Evolutionary conservation across 1,140 invertebrate species (phyloP), one percentile per base, ranked within the genome.

Genomic region (Papilio aristodemus): DNA sequence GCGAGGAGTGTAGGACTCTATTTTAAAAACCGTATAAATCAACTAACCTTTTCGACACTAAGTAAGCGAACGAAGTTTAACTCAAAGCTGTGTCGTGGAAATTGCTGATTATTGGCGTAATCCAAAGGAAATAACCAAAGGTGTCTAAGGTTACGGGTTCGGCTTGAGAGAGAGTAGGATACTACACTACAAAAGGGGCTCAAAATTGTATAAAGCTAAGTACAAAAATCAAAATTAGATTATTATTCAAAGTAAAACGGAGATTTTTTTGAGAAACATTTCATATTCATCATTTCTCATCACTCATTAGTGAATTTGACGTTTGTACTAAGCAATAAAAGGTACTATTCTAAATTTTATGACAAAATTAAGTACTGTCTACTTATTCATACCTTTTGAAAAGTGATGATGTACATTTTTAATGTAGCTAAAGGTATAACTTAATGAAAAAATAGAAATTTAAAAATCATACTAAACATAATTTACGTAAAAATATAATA

Each of bases 101-200:
- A 76, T 70, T 81, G 81, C 81, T 78, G 78, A 82, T 80, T 81
- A 81, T 71, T 80, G 81, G 80, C 75, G 67, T 83, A 77, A 79
- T 78, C 73, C 74, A 76, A 77, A 78, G 80, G 78, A 67, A 72
- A 75, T 80, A 81, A 78, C 81, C 64, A 79, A 68, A 82, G 83
- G 80, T 77, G 78, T 77, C 79, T 79, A 80, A 76, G 87, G 85
- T 88, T 88, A 89, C 74, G 87, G 89, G 89, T 91, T 91, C 89
- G 89, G 89, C 89, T 87, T 84, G 77, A 90, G 84, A 90, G 84
- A 90, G 86, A 90, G 83, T 83, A 84, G 85, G 86, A 80, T 78
- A 59, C 73, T 83, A 79, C 69, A 67, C 67, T 62, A 75, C 50
- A 72, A 70, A 58, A 71, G 59, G 63, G 68, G 57, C 71, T 69